These are phyloP conservation scores for Coracias cyanogaster DNA, from an alignment of 2,797 vertebrate genomes.

Conservation along the genomic window DNA sequence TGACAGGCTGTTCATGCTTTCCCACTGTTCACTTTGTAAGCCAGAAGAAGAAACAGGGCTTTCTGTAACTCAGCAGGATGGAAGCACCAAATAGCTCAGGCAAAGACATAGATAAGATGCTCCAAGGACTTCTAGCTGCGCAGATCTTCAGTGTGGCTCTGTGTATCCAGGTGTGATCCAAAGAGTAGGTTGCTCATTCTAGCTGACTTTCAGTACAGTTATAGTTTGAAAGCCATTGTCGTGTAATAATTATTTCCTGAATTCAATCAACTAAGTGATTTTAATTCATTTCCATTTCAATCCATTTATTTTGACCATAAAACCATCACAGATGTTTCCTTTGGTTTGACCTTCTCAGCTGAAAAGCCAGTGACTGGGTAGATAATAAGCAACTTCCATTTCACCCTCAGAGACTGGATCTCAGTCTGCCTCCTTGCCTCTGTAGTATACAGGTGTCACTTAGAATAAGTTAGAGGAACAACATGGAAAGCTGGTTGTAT, in stretches of 20 bases:
- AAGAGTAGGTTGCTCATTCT: neutral
- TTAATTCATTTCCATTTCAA: neutral
- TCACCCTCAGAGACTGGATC: neutral
- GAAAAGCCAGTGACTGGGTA: neutral
- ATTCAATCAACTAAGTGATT: neutral
- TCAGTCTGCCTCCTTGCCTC: neutral
- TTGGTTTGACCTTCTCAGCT: neutral
- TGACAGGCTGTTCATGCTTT: neutral
- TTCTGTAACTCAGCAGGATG: neutral
- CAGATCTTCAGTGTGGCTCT: neutral
- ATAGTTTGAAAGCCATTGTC: neutral
- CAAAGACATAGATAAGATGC: neutral
- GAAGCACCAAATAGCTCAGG: neutral
- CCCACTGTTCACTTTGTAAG: accelerated
- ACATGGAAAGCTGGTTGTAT: neutral
- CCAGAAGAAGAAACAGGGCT: neutral
- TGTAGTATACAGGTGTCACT: neutral
- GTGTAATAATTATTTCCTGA: neutral
- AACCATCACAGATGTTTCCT: neutral
- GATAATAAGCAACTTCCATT: neutral
- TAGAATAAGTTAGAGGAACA: neutral
- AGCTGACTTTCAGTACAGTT: neutral
- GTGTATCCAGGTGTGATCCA: neutral
- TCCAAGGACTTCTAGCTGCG: neutral
- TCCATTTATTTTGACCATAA: neutral